A percentile compares a stretch with the other conserved stretches of the same genome.
These are phyloP conservation scores for Arvicanthis niloticus DNA, from an alignment of 2,113 vertebrate species.

Conservation along the genomic window DNA sequence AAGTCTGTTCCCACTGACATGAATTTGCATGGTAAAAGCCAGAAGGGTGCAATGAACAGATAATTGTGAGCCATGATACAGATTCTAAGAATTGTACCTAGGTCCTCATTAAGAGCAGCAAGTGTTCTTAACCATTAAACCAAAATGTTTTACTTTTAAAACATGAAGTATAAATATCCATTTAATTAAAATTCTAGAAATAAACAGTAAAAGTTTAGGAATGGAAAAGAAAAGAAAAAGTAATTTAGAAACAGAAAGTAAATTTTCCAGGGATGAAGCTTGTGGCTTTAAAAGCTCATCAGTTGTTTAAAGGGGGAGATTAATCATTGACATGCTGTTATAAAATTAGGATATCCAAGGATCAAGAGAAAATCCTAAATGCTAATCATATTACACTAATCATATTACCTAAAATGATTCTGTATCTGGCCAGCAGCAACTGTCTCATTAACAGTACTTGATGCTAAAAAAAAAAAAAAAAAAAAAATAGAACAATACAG, in stretches of 20 bases:
- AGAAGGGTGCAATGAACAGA: neutral
- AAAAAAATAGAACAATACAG: neutral
- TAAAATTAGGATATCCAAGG: conserved; percentile 27
- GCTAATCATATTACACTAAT: neutral
- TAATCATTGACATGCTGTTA: neutral
- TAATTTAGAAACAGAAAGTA: neutral
- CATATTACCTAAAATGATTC: neutral
- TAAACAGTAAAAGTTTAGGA: conserved; percentile 2
- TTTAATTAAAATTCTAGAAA: conserved; percentile 39
- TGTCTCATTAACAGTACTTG: neutral
- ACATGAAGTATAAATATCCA: neutral
- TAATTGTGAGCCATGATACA: neutral
- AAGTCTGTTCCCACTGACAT: neutral
- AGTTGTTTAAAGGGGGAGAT: neutral
- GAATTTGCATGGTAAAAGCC: neutral
- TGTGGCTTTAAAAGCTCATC: neutral
- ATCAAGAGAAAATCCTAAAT: conserved; percentile 9
- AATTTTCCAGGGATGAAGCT: neutral
- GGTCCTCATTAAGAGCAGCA: neutral
- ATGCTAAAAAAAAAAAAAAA: neutral
- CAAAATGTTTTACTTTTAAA: neutral
- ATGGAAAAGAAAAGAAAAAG: neutral
- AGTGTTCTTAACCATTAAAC: neutral
- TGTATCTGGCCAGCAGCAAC: neutral
- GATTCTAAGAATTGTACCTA: neutral